Evolutionary conservation across 2,888 invertebrate genomes (phyloP), one percentile per base, ranked within the genome.

Genomic region (Pristionchus exspectatus): DNA sequence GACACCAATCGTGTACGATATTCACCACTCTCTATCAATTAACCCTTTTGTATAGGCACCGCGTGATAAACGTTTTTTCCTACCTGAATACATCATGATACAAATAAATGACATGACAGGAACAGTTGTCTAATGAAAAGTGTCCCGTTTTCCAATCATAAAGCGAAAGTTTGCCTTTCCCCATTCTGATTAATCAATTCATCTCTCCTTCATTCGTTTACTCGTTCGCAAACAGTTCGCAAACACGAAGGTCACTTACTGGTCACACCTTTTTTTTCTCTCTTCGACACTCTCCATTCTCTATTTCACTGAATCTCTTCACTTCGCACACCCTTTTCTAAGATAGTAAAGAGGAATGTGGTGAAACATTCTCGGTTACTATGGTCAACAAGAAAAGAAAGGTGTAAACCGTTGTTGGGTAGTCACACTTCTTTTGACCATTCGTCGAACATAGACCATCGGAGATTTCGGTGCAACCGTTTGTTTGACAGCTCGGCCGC

Each of bases 31-130:
- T n/a, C n/a, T n/a, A n/a, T n/a, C 44, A 50, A 50, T 24, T n/a
- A 30, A 30, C 14, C 50, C 38, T 81, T 81, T n/a, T 81, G 81
- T 81, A 81, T 81, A 81, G 81, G 81, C 54, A 81, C 50, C 81
- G 63, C 63, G 50, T 81, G 81, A 54, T 50, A 38, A 74, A 74
- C 12, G 9, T 1, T 21, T 5, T 38, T 33, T 30, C 33, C 38
- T 21, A 33, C 38, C 2, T n/a, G 9, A 16, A 59, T 3, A n/a
- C n/a, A 66, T 4, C 66, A 66, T 44, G 44, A 44, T 44, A 3
- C 44, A 5, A 9, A 44, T 44, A 44, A 44, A 44, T 44, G 44
- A 44, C 44, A 44, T 44, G 44, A 44, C 44, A 44, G 44, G 44
- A 50, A 12, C 21, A 24, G 66, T 21, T 66, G 21, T 12, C 69